Percentiles rank a stretch among this genome's conserved stretches.
Evolutionary conservation across 2,797 vertebrate species (phyloP).

Genomic region (Bradypodion pumilum): DNA sequence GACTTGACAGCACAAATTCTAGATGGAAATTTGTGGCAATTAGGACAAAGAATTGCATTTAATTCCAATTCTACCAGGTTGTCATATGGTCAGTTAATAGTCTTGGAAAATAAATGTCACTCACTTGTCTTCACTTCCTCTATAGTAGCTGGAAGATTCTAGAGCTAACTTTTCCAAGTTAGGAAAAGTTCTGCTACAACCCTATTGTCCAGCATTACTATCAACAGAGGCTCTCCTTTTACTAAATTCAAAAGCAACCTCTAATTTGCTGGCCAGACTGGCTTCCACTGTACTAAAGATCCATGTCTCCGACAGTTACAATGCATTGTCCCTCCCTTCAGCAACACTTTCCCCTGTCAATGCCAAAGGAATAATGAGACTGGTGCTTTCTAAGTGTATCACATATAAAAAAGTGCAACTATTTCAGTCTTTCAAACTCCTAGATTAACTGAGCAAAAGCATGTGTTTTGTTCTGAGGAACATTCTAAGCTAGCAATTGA

Average conservation of each 20-base stretch:
- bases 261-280: background rate
- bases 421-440: background rate
- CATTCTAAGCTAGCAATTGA: background rate
- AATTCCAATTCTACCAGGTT: no score
- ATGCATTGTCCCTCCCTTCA: background rate
- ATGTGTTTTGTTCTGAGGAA: background rate
- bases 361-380: background rate
- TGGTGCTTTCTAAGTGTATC: background rate
- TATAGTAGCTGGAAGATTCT: no score
- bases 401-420: background rate
- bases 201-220: background rate
- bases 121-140: no score
- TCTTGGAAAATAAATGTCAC: no score
- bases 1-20: no score
- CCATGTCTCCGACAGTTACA: background rate
- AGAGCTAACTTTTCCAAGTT: no score
- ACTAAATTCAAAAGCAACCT: background rate
- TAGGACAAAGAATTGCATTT: background rate
- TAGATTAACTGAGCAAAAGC: background rate
- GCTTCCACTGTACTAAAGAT: background rate
- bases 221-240: background rate
- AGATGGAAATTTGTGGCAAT: no score
- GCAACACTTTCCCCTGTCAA: background rate
- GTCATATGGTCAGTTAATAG: no score
- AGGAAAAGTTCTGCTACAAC: background rate